phyloP scores from a whole-genome alignment of 2,888 invertebrate species.

The Seira sanloemensis region DNA sequence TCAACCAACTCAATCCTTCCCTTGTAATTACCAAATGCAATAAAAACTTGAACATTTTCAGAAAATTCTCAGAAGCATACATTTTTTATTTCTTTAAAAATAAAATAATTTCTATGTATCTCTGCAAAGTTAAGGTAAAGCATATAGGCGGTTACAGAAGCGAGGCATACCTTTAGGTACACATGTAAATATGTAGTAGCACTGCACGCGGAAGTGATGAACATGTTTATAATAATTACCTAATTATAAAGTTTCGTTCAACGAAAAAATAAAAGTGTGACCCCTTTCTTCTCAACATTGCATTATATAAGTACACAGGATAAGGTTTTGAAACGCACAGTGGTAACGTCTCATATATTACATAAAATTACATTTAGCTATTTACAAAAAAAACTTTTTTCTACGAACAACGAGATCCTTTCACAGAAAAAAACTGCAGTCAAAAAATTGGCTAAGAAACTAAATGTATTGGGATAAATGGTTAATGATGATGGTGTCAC shows the following conservation, averaged over 20 bases:
- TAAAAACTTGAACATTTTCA: background rate
- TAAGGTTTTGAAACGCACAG: background rate
- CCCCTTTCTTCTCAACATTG: background rate
- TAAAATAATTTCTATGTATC: background rate
- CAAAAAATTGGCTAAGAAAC: background rate
- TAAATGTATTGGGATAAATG: background rate
- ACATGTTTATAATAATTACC: background rate
- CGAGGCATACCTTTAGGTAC: too few species aligned
- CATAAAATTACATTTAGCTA: background rate
- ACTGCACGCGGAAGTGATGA: background rate
- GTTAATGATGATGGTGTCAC: background rate
- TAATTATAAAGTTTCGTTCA: background rate
- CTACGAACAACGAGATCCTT: conserved; percentile 49
- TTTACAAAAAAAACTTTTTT: background rate
- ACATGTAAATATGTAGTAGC: background rate
- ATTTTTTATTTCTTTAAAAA: background rate
- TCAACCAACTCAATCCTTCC: conserved; percentile 9
- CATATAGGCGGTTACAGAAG: too few species aligned
- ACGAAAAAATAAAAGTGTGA: background rate
- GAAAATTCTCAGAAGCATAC: background rate
- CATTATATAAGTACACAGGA: background rate
- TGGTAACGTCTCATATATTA: background rate
- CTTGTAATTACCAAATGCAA: conserved; percentile 5
- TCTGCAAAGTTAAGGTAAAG: background rate
- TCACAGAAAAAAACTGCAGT: conserved; percentile 34